Evolutionary conservation across 2,888 invertebrate species (phyloP), one percentile per base, ranked within the genome.

Genomic region (Eudemis profundana): DNA sequence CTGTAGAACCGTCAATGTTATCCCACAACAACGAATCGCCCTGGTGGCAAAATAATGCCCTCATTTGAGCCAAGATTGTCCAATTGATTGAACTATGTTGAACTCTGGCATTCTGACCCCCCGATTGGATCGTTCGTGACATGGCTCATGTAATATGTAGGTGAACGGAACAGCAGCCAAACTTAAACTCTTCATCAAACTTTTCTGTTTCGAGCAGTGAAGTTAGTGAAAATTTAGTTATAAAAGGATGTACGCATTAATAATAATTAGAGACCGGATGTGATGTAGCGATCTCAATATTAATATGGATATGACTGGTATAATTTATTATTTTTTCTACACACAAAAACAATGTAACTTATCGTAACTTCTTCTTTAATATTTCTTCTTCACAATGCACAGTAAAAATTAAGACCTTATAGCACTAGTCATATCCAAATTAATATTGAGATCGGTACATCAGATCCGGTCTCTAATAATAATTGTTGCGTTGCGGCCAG

Each of bases 81-180:
- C 23, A 44, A 42, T 51, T 40, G 50, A 14, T n/a, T 44, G 51
- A 61, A 53, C 61, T 21, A 7, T 4, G 33, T 15, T 61, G 61
- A 61, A 51, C 61, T 53, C 15, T 53, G 61, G 36, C 44, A 61
- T 61, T 53, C 21, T 17, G 51, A 23, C 44, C 51, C 33, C 4
- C 5, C 27, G 42, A 51, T 42, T 61, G 50, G 10, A 2, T 12
- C 40, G 40, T 49, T 12, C 40, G 40, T 49, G 15, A 14, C 47
- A 33, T 33, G 23, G 21, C 61, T 61, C 61, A 61, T 61, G 15
- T 7, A 61, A 61, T 61, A 61, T 61, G 44, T 51, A 61, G 23
- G 17, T 10, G 5, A 12, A n/a, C n/a, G 3, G 14, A 47, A 12
- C 38, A 21, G 27, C 7, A 7, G 36, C n/a, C n/a, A n/a, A n/a